Evolutionary conservation across 30 jellyfish, hydroid and myxozoan genomes (phyloP).

Genomic region (Aurelia coerulea): DNA sequence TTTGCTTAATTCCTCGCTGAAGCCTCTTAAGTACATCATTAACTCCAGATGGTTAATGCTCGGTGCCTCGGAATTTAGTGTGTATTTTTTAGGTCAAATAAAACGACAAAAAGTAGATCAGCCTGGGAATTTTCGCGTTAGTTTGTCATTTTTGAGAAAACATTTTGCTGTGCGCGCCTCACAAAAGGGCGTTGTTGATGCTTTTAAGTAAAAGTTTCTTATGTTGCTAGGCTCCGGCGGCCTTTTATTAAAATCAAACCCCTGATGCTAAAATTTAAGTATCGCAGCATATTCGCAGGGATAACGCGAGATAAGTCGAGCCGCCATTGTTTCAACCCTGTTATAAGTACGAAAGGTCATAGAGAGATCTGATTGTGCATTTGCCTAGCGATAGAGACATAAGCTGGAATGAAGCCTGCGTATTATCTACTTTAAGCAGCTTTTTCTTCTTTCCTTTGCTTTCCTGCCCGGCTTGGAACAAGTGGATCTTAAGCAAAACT

Average conservation of each 20-base stretch:
- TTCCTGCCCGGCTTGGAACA: conserved; percentile 12
- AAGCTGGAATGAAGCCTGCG: conserved; percentile 35
- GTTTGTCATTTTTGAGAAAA: no score
- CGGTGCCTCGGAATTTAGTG: no score
- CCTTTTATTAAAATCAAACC: neutral
- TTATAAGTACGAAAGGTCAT: conserved; percentile 13
- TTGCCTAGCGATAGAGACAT: conserved; percentile 31
- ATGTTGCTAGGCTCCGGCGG: conserved; percentile 4
- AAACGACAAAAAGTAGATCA: no score
- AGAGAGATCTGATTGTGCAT: conserved; percentile 18
- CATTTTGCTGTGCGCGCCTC: no score
- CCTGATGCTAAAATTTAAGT: neutral
- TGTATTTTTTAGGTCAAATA: no score
- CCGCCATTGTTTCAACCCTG: conserved; percentile 47
- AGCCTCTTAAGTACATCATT: no score
- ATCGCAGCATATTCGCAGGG: neutral
- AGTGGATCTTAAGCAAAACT: neutral
- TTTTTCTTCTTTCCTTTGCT: conserved; percentile 16
- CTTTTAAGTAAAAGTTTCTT: neutral
- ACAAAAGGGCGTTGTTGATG: no score
- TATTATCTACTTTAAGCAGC: conserved; percentile 32
- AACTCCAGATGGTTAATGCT: no score
- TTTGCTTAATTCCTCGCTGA: no score
- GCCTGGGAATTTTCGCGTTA: no score
- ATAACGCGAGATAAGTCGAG: conserved; percentile 36